Percentiles rank a stretch among this genome's conserved stretches.
These are phyloP conservation scores for Anthoscopus minutus DNA, from an alignment of 2,113 vertebrate genomes.

Conservation along the genomic window DNA sequence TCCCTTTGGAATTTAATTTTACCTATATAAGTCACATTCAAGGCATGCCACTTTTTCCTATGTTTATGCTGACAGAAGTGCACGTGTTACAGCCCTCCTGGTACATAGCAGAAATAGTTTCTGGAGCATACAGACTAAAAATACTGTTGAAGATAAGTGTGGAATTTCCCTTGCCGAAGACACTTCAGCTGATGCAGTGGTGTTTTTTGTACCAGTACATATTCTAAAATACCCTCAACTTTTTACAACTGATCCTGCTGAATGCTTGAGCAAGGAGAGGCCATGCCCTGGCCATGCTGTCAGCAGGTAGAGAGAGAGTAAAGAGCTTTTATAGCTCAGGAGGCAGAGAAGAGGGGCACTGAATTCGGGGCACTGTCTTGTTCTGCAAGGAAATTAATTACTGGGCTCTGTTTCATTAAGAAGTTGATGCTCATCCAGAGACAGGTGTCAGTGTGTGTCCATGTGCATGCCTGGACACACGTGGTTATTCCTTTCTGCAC, in stretches of 20 bases:
- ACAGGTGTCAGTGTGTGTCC: background rate
- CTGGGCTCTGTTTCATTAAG: background rate
- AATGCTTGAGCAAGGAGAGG: background rate
- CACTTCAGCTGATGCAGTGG: background rate
- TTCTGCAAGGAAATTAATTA: background rate
- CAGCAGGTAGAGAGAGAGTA: background rate
- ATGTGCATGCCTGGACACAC: fast-evolving
- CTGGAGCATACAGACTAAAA: conserved; percentile 36
- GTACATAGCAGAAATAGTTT: conserved; percentile 55
- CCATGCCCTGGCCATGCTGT: background rate
- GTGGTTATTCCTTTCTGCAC: background rate
- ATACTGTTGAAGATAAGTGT: conserved; percentile 41
- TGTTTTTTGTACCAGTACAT: background rate
- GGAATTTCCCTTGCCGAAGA: background rate
- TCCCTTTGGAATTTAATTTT: conserved; percentile 20
- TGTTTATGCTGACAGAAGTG: conserved; percentile 46
- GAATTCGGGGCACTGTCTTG: background rate
- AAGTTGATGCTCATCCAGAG: background rate
- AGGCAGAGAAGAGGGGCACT: background rate
- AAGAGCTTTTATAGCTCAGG: background rate
- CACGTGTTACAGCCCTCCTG: background rate
- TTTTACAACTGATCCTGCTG: background rate
- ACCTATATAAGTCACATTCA: background rate
- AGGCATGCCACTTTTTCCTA: conserved; percentile 16
- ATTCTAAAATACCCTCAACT: background rate